Percentiles rank a stretch among this genome's conserved stretches.
Evolutionary conservation across 2,888 invertebrate species (phyloP).

Genomic region (Crioceris asparagi): DNA sequence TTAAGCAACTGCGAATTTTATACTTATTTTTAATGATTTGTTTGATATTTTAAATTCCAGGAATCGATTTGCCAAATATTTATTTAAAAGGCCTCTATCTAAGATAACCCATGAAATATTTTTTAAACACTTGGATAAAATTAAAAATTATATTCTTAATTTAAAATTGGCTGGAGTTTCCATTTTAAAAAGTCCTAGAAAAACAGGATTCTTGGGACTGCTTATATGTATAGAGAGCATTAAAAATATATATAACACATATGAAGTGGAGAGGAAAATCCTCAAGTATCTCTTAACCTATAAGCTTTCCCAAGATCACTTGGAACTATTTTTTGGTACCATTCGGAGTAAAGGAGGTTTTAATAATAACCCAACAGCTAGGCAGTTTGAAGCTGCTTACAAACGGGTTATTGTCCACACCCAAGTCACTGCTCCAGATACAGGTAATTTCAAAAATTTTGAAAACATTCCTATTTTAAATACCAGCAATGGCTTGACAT

Average conservation of each 20-base stretch:
- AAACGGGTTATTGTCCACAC: conserved; percentile 7
- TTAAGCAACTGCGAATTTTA: conserved; percentile 6
- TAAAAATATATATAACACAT: conserved; percentile 4
- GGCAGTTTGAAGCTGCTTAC: conserved; percentile 9
- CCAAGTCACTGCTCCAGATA: conserved; percentile 6
- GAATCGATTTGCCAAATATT: conserved; percentile 7
- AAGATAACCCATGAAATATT: neutral
- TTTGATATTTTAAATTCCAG: conserved; percentile 9
- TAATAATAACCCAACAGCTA: conserved; percentile 12
- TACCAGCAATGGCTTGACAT: neutral
- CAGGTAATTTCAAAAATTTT: conserved; percentile 5
- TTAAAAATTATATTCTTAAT: conserved; percentile 5
- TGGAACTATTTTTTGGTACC: conserved; percentile 8
- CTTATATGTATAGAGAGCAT: conserved; percentile 11
- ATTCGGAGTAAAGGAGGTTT: conserved; percentile 9
- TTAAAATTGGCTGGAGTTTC: conserved; percentile 3
- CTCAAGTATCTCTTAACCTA: conserved; percentile 8
- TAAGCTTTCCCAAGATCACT: conserved; percentile 10
- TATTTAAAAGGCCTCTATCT: conserved; percentile 6
- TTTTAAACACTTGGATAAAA: conserved; percentile 4
- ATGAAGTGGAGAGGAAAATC: conserved; percentile 4
- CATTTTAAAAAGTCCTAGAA: conserved; percentile 5
- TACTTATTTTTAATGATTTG: conserved; percentile 6
- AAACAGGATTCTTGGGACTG: conserved; percentile 15
- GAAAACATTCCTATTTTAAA: conserved; percentile 6